phyloP scores from a whole-genome alignment of 2,113 vertebrate genomes.

The Cyphomyrus plagiostoma region DNA sequence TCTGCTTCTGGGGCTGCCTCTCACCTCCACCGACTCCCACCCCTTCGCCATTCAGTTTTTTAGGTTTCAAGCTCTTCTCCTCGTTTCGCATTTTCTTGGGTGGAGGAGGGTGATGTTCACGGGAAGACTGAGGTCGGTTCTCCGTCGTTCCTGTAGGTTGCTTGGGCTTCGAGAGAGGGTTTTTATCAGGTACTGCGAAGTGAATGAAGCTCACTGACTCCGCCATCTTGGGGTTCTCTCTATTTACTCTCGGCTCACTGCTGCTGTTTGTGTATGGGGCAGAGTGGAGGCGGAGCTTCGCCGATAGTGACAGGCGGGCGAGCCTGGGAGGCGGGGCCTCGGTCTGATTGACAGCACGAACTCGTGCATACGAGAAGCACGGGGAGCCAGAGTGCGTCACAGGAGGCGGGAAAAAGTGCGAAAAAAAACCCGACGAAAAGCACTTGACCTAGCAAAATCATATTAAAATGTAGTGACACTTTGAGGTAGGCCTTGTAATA shows the following conservation, averaged over 20 bases:
- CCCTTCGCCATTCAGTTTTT: slow-evolving; percentile 74
- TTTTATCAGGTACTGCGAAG: slow-evolving; percentile 63
- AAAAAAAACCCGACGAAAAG: slow-evolving; percentile 3
- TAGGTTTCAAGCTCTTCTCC: slow-evolving; percentile 68
- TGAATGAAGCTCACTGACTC: slow-evolving; percentile 62
- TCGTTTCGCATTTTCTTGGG: slow-evolving; percentile 69
- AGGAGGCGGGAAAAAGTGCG: slow-evolving; percentile 34
- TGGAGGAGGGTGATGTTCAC: slow-evolving; percentile 60
- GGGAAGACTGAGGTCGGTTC: slow-evolving; percentile 55
- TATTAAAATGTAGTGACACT: neutral
- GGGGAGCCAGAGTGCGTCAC: neutral
- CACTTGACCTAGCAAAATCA: neutral
- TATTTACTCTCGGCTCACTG: slow-evolving; percentile 82
- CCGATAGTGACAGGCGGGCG: neutral
- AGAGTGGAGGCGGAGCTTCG: slow-evolving; percentile 35
- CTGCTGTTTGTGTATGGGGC: slow-evolving; percentile 54
- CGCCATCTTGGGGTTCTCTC: slow-evolving; percentile 92
- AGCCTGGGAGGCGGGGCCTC: neutral
- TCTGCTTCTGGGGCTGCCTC: slow-evolving; percentile 64
- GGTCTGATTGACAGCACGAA: slow-evolving; percentile 4
- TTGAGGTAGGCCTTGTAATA: neutral
- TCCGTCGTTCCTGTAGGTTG: slow-evolving; percentile 58
- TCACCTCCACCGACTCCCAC: slow-evolving; percentile 61
- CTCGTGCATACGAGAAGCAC: slow-evolving; percentile 15
- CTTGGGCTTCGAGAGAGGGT: slow-evolving; percentile 55